Evolutionary conservation across 2,888 invertebrate genomes (phyloP).

Genomic region (Caenorhabditis virilis): DNA sequence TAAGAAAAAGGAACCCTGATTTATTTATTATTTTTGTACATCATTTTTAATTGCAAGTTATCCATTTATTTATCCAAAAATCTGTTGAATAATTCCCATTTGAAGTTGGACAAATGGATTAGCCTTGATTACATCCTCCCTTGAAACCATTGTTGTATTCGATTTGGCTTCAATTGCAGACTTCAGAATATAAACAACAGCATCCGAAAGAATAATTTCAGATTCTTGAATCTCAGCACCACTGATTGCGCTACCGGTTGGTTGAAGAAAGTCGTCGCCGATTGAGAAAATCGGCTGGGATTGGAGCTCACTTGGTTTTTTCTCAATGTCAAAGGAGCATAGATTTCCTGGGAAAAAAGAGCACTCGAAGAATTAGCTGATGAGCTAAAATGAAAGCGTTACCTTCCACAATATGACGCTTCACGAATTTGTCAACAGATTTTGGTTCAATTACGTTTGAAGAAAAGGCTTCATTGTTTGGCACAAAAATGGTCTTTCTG

Average conservation of each 20-base stretch:
- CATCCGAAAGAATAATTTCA: neutral
- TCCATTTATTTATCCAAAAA: too few species aligned
- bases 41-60: too few species aligned
- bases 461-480: slow-evolving; percentile 7
- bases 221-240: neutral
- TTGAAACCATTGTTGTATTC: too few species aligned
- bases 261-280: neutral
- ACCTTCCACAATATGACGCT: slow-evolving; percentile 4
- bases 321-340: neutral
- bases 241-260: neutral
- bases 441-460: neutral
- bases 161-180: too few species aligned
- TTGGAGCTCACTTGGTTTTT: neutral
- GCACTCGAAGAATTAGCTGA: neutral
- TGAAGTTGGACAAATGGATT: too few species aligned
- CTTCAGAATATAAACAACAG: neutral
- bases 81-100: too few species aligned
- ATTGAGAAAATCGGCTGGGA: neutral
- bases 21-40: too few species aligned
- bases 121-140: too few species aligned
- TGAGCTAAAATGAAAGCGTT: neutral
- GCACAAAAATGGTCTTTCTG: slow-evolving; percentile 2
- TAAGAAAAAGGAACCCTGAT: too few species aligned
- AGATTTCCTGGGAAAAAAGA: neutral
- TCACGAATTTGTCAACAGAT: neutral